A percentile compares a stretch with the other conserved stretches of the same genome.
These are phyloP conservation scores for Tinamus major DNA, from an alignment of 2,797 vertebrate species.

Conservation along the genomic window DNA sequence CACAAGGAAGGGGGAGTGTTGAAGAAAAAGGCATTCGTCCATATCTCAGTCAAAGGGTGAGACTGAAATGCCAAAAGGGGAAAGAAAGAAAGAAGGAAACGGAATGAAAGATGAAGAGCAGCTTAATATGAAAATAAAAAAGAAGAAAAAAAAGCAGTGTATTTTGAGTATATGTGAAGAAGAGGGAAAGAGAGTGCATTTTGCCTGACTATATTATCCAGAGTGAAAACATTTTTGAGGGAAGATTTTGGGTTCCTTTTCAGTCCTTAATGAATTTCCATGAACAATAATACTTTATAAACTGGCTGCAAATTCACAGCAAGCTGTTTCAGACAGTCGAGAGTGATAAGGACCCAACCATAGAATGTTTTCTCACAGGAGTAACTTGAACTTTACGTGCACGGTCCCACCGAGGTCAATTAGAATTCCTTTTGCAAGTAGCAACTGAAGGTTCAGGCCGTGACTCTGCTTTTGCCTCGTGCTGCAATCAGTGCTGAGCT, in stretches of 20 bases:
- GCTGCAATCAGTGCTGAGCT: constrained; percentile 37
- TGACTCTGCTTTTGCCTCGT: constrained; percentile 33
- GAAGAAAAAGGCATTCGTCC: constrained; percentile 3
- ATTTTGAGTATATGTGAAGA: not conserved
- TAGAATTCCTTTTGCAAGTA: constrained; percentile 41
- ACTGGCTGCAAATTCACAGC: not conserved
- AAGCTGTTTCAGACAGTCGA: not conserved
- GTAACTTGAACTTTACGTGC: not conserved
- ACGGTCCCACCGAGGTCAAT: not conserved
- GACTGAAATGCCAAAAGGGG: not conserved
- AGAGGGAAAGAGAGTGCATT: not conserved
- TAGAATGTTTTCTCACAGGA: constrained; percentile 35
- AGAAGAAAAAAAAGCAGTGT: not conserved
- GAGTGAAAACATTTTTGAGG: not conserved
- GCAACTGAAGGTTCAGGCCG: constrained; percentile 15
- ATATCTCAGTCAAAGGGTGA: not conserved
- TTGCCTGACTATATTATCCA: not conserved
- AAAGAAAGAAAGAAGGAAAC: not conserved
- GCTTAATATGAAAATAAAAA: not conserved
- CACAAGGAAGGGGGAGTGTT: not conserved
- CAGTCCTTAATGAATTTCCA: not conserved
- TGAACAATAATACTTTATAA: not conserved
- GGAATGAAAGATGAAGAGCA: not conserved
- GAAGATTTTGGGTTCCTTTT: not conserved
- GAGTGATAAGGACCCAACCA: not conserved